Conservation (phyloP, 2,113 vertebrate genomes). For the Nipponia nippon region DNA sequence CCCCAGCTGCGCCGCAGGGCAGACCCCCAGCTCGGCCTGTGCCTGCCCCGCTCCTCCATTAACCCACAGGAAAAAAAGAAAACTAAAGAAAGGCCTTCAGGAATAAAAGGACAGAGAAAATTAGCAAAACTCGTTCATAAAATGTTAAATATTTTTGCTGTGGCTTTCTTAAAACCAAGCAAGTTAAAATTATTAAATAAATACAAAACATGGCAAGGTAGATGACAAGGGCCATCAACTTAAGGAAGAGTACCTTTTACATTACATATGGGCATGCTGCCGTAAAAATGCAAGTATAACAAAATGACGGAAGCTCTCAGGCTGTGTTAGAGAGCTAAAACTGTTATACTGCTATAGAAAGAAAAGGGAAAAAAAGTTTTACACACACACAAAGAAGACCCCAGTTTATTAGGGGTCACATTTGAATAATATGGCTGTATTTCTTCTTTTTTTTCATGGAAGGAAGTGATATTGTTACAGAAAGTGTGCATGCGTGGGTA, state of each 20-base stretch:
- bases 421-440: constrained; percentile 42
- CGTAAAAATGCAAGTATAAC: neutral
- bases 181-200: neutral
- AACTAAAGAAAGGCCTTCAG: neutral
- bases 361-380: neutral
- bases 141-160: neutral
- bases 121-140: neutral
- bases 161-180: neutral
- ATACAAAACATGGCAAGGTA: neutral
- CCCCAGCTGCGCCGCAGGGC: neutral
- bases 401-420: neutral
- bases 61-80: neutral
- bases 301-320: neutral
- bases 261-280: neutral
- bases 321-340: neutral
- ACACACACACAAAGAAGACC: neutral
- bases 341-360: neutral
- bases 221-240: neutral
- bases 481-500: constrained; percentile 16
- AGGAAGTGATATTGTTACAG: neutral
- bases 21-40: neutral
- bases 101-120: neutral
- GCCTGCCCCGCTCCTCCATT: rapidly evolving
- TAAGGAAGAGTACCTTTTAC: neutral
- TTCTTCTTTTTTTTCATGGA: constrained; percentile 35